Percentiles rank a stretch among this genome's conserved stretches.
Conservation (phyloP, 2,888 invertebrate species). For the Parnassius smintheus region DNA sequence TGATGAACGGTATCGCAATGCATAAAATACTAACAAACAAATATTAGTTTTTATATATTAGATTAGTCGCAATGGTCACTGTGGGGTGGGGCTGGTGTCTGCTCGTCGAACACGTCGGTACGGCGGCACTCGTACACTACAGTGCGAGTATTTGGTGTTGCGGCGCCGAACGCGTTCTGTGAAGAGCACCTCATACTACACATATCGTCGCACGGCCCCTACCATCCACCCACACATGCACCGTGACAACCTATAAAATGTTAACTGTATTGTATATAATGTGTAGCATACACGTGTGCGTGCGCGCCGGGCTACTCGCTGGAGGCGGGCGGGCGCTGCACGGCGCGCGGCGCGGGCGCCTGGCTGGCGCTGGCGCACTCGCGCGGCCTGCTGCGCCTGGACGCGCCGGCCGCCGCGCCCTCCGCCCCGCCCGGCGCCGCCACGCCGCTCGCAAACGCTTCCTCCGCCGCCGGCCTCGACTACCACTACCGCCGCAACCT, state of each 20-base stretch:
- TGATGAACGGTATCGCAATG: no score
- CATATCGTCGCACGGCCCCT: constrained; percentile 32
- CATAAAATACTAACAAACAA: no score
- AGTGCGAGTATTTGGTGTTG: constrained; percentile 70
- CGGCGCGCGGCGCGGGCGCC: constrained; percentile 73
- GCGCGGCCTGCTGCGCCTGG: constrained; percentile 84
- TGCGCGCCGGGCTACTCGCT: constrained; percentile 90
- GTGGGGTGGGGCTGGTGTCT: constrained; percentile 58
- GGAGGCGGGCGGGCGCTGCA: constrained; percentile 72
- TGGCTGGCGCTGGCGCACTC: constrained; percentile 80
- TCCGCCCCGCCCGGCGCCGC: constrained; percentile 85
- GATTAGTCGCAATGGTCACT: not conserved
- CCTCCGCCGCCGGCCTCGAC: constrained; percentile 92
- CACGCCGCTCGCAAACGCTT: constrained; percentile 88
- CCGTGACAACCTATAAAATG: no score
- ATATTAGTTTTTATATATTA: no score
- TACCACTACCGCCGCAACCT: constrained; percentile 89
- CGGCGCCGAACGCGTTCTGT: constrained; percentile 37
- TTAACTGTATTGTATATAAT: no score
- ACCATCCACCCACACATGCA: no score
- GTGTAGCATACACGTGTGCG: constrained; percentile 87
- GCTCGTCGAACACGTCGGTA: constrained; percentile 56
- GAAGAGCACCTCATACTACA: no score
- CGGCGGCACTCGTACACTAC: constrained; percentile 73
- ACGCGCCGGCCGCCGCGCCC: constrained; percentile 86